phyloP scores from a whole-genome alignment of 2,797 vertebrate genomes.

The Mionectes olivaceus region DNA sequence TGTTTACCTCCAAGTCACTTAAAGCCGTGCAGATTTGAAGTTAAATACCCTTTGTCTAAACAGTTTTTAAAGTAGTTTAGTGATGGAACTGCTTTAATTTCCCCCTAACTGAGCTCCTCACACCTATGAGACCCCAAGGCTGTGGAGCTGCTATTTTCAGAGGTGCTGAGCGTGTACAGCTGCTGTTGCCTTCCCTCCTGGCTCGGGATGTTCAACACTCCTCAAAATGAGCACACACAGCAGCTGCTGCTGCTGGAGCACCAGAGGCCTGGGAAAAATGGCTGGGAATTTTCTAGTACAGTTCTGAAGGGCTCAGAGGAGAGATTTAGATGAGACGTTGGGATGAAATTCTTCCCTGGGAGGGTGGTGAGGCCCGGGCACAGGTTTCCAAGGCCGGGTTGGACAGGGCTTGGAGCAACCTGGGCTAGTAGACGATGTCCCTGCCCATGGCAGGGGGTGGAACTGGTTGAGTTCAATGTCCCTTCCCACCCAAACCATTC shows the following conservation, averaged over 20 bases:
- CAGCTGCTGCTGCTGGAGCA: neutral
- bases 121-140: neutral
- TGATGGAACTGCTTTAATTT: neutral
- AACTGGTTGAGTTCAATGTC: neutral
- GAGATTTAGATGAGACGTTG: neutral
- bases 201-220: neutral
- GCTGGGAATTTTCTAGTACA: neutral
- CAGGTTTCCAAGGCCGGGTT: neutral
- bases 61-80: neutral
- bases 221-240: neutral
- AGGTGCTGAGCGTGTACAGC: neutral
- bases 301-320: neutral
- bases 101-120: neutral
- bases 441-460: neutral
- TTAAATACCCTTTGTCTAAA: neutral
- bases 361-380: fast-evolving
- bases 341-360: fast-evolving
- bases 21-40: neutral
- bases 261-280: neutral
- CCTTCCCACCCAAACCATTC: neutral
- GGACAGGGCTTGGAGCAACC: neutral
- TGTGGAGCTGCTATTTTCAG: slow-evolving; percentile 9
- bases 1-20: neutral
- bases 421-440: fast-evolving
- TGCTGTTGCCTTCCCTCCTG: neutral